Percentiles rank a stretch among this genome's conserved stretches.
Evolutionary conservation across 1,140 invertebrate species (phyloP).

Genomic region (Cherax destructor): DNA sequence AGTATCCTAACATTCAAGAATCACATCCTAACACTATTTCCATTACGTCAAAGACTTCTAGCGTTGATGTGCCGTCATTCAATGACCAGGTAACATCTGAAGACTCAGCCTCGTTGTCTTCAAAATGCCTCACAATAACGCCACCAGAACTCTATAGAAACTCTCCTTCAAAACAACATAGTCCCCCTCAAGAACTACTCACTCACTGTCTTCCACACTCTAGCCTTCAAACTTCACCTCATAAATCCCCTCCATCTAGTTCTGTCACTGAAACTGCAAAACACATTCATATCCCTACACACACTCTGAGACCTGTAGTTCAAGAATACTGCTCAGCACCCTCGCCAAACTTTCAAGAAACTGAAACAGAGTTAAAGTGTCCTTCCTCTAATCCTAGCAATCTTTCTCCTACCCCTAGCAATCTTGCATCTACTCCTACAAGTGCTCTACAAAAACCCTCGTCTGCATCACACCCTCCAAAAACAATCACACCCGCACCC

Average conservation of each 20-base stretch:
- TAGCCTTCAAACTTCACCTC: neutral
- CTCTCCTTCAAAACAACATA: neutral
- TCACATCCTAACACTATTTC: neutral
- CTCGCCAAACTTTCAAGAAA: neutral
- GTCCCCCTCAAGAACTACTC: neutral
- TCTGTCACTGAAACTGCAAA: neutral
- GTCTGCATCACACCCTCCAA: neutral
- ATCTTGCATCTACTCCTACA: too few relatives aligned
- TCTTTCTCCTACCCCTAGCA: too few relatives aligned
- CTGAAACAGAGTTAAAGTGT: neutral
- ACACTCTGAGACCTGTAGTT: neutral
- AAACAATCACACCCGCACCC: neutral
- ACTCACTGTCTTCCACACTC: neutral
- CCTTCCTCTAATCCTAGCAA: neutral
- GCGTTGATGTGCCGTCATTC: neutral
- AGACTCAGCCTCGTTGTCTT: neutral
- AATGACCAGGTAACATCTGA: neutral
- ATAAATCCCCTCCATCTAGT: neutral
- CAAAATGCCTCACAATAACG: slow-evolving; percentile 5
- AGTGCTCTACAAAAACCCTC: too few relatives aligned
- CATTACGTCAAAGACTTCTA: neutral
- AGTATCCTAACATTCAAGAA: neutral
- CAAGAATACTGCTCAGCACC: neutral
- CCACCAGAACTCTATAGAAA: slow-evolving; percentile 42
- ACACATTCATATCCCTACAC: neutral